These are phyloP conservation scores for Diabrotica virgifera DNA, from an alignment of 1,140 invertebrate species.

Conservation along the genomic window DNA sequence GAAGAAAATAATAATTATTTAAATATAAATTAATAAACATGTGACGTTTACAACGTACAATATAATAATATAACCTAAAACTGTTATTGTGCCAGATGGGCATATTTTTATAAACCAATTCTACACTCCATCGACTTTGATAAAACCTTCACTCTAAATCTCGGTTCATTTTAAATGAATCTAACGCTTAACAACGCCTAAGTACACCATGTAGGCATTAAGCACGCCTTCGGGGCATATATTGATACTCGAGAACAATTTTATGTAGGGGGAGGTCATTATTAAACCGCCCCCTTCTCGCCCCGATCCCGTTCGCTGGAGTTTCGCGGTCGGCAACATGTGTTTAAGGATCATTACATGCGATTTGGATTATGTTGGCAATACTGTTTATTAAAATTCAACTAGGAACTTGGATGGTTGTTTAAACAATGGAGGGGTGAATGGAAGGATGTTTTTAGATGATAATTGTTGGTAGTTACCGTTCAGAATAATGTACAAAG, in stretches of 20 bases:
- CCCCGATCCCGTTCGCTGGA: neutral
- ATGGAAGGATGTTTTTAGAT: neutral
- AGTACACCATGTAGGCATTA: conserved; percentile 6
- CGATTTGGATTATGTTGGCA: conserved; percentile 15
- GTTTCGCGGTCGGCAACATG: conserved; percentile 34
- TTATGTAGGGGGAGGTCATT: conserved; percentile 27
- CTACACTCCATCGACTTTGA: too few relatives aligned
- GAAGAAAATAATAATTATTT: too few relatives aligned
- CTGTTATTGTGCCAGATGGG: too few relatives aligned
- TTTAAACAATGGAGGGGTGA: neutral
- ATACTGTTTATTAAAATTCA: conserved; percentile 17
- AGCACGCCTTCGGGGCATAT: conserved; percentile 27
- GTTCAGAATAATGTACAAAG: neutral
- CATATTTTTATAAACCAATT: too few relatives aligned
- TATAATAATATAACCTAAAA: too few relatives aligned
- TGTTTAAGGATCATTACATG: conserved; percentile 35
- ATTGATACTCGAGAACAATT: conserved; percentile 35
- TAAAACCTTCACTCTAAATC: neutral
- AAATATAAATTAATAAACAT: too few relatives aligned
- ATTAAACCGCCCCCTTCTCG: conserved; percentile 29
- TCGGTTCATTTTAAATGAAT: neutral
- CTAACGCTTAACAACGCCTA: neutral
- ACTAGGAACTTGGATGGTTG: neutral
- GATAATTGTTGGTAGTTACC: neutral
- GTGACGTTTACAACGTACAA: too few relatives aligned